Evolutionary conservation across 2,797 vertebrate genomes (phyloP), one percentile per base, ranked within the genome.

Genomic region (Kryptolebias ocellatus): DNA sequence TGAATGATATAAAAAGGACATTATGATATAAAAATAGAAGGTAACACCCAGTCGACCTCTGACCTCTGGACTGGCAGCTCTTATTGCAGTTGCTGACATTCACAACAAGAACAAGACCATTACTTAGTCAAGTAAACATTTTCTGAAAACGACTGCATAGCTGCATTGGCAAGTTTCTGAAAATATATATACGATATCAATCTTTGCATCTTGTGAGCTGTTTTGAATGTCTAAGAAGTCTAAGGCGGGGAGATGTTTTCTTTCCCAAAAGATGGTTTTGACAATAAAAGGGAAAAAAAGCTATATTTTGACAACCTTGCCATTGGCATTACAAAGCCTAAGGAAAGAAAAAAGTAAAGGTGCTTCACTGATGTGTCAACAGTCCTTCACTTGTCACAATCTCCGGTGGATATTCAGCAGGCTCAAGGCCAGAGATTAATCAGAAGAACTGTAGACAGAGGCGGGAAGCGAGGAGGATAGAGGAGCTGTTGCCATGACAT

Each of bases 401-500:
- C 60, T 45, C 50, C 80, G 79, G 80, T 67, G 1, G 56, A 46
- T 64, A 74, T 54, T 83, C 83, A 85, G 64, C 57, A 51, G 83
- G 80, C 80, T 76, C 72, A 81, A 83, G 80, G 86, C 80, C 80
- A 83, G 63, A 67, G 67, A 85, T 87, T 80, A 84, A 83, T 84
- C 83, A 81, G 76, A 80, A 58, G 64, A 60, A 70, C 67, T 58
- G 52, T 72, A 79, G 64, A 77, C 64, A 79, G 50, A 79, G 62
- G 62, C 77, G 65, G 66, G 60, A 74, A 74, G 69, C 29, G 75
- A 76, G 51, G 69, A 83, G 69, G 76, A 84, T 18, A 54, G 61
- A 24, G 79, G 68, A 74, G 78, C 78, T 75, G 85, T 87, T 87
- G 83, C 86, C 81, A 81, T 87, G 86, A 74, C 85, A 79, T 76